Evolutionary conservation across 2,888 invertebrate species (phyloP).

Genomic region (Lacanobia oleracea): DNA sequence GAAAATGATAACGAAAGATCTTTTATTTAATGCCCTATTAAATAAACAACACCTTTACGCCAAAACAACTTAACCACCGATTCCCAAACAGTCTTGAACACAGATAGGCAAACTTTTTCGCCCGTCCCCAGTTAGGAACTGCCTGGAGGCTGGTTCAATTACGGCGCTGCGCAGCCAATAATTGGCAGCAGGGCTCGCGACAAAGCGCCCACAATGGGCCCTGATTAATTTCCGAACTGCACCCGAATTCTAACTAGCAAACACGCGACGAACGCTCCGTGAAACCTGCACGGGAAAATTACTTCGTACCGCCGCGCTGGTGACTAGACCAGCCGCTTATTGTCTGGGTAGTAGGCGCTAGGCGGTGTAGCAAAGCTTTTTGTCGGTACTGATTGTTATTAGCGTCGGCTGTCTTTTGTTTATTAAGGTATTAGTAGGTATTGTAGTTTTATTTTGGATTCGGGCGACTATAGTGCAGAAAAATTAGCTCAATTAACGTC

Average conservation of each 20-base stretch:
- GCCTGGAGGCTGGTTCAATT: conserved; percentile 85
- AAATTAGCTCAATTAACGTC: no score
- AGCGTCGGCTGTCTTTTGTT: conserved; percentile 35
- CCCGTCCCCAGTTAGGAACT: conserved; percentile 68
- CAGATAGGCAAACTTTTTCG: conserved; percentile 73
- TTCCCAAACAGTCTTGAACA: conserved; percentile 41
- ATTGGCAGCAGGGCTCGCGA: conserved; percentile 87
- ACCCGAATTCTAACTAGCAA: conserved; percentile 89
- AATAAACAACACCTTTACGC: neutral
- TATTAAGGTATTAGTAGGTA: neutral
- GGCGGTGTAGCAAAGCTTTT: conserved; percentile 54
- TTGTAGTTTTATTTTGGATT: neutral
- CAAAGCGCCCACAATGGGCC: conserved; percentile 89
- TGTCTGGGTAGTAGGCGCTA: conserved; percentile 38
- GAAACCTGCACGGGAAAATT: conserved; percentile 82
- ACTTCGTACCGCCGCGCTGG: conserved; percentile 70
- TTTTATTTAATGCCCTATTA: neutral
- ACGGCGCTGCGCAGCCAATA: conserved; percentile 85
- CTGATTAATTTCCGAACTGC: conserved; percentile 90
- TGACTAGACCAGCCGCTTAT: conserved; percentile 65
- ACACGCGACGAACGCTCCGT: conserved; percentile 81
- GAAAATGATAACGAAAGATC: neutral
- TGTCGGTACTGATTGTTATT: conserved; percentile 50
- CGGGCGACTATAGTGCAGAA: no score
- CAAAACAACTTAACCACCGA: conserved; percentile 13